These are phyloP conservation scores for Drosophila sproati DNA, from an alignment of 1,140 invertebrate genomes.

Conservation along the genomic window DNA sequence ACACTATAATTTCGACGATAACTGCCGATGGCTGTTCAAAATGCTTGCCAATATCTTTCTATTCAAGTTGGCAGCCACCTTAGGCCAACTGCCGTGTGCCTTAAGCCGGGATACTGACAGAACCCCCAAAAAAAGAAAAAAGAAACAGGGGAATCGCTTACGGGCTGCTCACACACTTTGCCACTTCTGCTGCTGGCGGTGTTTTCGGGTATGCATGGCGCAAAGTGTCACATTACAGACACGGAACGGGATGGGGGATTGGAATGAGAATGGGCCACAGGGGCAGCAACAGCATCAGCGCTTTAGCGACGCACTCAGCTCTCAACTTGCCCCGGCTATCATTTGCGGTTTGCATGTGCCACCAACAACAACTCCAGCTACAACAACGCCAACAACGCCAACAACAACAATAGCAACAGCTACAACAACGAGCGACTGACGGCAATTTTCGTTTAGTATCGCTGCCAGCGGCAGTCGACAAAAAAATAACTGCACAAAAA, in stretches of 20 bases:
- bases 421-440: constrained; percentile 4
- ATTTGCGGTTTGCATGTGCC: constrained; percentile 36
- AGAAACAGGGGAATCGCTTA: constrained; percentile 10
- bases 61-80: constrained; percentile 3
- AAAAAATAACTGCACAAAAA: constrained; percentile 42
- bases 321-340: constrained; percentile 22
- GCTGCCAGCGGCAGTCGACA: constrained; percentile 9
- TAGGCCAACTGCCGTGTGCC: constrained; percentile 19
- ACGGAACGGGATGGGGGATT: constrained; percentile 9
- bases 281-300: constrained; percentile 17
- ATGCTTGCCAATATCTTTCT: neutral
- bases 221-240: constrained; percentile 80
- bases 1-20: too few relatives aligned
- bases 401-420: constrained; percentile 15
- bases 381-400: constrained; percentile 11
- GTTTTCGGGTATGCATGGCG: constrained; percentile 26
- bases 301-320: constrained; percentile 17
- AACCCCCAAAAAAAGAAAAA: constrained; percentile 1
- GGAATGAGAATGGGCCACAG: constrained; percentile 7
- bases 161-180: neutral
- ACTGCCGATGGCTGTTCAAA: too few relatives aligned
- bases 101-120: constrained; percentile 31
- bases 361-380: constrained; percentile 5
- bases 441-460: constrained; percentile 29
- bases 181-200: constrained; percentile 22